Percentiles rank a stretch among this genome's conserved stretches.
Evolutionary conservation across 1,140 invertebrate species (phyloP).

Genomic region (Aporrectodea caliginosa): DNA sequence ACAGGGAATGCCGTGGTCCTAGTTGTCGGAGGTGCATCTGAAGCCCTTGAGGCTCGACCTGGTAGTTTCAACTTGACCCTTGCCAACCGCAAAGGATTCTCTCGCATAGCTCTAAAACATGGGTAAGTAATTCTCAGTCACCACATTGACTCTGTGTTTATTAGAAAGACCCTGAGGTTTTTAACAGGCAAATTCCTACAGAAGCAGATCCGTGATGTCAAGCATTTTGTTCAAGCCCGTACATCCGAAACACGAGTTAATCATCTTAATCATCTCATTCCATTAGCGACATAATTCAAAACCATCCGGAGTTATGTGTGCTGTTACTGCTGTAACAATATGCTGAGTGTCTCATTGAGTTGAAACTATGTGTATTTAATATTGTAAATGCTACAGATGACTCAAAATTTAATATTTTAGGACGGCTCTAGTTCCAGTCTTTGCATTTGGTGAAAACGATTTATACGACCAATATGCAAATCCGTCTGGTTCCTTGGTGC

Average conservation of each 20-base stretch:
- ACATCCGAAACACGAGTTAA: neutral
- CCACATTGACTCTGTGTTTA: no score
- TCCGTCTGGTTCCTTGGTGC: conserved; percentile 67
- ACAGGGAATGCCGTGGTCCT: conserved; percentile 46
- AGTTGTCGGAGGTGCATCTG: conserved; percentile 53
- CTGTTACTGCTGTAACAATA: neutral
- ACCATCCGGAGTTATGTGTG: no score
- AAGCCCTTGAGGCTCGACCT: conserved; percentile 55
- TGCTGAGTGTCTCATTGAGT: neutral
- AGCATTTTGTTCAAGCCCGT: neutral
- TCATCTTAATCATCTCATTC: neutral
- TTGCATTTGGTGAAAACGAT: conserved; percentile 89
- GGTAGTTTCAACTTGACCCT: conserved; percentile 48
- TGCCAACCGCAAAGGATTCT: conserved; percentile 54
- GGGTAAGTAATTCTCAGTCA: conserved; percentile 41
- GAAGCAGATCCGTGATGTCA: neutral
- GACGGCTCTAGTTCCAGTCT: conserved; percentile 75
- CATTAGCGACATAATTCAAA: neutral
- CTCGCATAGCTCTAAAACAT: conserved; percentile 51
- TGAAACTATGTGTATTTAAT: neutral
- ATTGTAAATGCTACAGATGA: neutral
- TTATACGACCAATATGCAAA: conserved; percentile 71
- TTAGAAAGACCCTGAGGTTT: neutral
- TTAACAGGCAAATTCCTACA: neutral
- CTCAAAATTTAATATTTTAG: conserved; percentile 34